Conservation (phyloP, 2,888 invertebrate species). For the Plemyria rubiginata region DNA sequence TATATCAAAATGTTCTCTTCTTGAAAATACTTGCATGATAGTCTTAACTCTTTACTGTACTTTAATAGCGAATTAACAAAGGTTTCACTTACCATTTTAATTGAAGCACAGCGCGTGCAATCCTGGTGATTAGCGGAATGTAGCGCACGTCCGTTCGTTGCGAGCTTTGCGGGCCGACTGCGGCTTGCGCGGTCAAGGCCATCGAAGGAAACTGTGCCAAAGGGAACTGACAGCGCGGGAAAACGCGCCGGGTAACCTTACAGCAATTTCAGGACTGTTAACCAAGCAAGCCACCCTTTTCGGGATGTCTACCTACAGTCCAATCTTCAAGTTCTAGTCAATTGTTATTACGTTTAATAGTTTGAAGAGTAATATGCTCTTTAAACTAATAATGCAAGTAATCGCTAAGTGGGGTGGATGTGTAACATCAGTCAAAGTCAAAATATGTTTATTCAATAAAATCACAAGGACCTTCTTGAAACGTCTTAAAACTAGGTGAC, state of each 20-base stretch:
- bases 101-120: conserved; percentile 58
- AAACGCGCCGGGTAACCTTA: conserved; percentile 49
- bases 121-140: conserved; percentile 38
- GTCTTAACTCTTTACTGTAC: neutral
- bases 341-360: too few relatives aligned
- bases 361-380: too few relatives aligned
- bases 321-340: neutral
- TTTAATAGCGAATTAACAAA: neutral
- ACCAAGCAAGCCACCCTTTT: neutral
- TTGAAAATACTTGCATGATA: neutral
- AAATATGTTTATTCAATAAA: too few relatives aligned
- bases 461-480: too few relatives aligned
- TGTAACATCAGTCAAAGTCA: too few relatives aligned
- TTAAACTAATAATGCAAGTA: too few relatives aligned
- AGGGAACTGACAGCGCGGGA: conserved; percentile 70
- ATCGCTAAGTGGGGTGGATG: too few relatives aligned
- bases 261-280: conserved; percentile 15
- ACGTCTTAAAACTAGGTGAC: too few relatives aligned
- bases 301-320: too few relatives aligned
- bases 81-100: conserved; percentile 69
- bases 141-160: conserved; percentile 49
- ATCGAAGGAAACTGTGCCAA: conserved; percentile 78
- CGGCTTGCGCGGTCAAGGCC: conserved; percentile 76
- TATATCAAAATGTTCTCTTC: conserved; percentile 4
- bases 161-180: conserved; percentile 72